Percentiles rank a stretch among this genome's conserved stretches.
Evolutionary conservation across 1,140 invertebrate species (phyloP).

Genomic region (Drosophila bipectinata): DNA sequence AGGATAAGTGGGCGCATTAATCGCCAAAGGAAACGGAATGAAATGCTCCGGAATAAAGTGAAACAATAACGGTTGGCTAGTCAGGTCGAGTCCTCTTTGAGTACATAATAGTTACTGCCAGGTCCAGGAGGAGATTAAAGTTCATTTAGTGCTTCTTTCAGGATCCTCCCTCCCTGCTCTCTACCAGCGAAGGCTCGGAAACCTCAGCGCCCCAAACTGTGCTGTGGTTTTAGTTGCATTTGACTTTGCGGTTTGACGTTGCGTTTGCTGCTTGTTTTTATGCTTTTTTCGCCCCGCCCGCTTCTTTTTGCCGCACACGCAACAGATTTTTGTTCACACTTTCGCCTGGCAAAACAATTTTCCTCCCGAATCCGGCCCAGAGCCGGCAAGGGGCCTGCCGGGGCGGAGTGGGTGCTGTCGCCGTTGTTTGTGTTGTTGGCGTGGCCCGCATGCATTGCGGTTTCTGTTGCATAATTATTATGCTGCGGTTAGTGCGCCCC

Average conservation of each 20-base stretch:
- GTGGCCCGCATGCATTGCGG: conserved; percentile 74
- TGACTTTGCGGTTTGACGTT: conserved; percentile 81
- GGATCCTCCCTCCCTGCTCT: not conserved
- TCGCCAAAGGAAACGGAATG: conserved; percentile 60
- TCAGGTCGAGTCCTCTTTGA: conserved; percentile 6
- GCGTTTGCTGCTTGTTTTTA: conserved; percentile 62
- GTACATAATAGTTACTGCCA: conserved; percentile 23
- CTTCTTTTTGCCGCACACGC: conserved; percentile 67
- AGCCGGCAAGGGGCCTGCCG: conserved; percentile 1
- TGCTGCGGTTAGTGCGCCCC: conserved; percentile 65
- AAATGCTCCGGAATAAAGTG: conserved; percentile 52
- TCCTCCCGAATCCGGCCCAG: conserved; percentile 50
- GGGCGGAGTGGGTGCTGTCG: conserved; percentile 5
- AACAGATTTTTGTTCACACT: conserved; percentile 82
- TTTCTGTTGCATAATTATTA: conserved; percentile 82
- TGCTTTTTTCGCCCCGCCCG: conserved; percentile 39
- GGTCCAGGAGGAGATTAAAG: conserved; percentile 34
- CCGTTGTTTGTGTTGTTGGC: conserved; percentile 36
- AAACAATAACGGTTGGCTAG: conserved; percentile 32
- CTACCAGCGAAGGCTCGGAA: conserved; percentile 1
- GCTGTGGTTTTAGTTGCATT: conserved; percentile 78
- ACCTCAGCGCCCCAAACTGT: conserved; percentile 64
- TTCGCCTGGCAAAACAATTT: conserved; percentile 80
- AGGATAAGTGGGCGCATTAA: conserved; percentile 80
- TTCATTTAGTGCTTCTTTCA: conserved; percentile 14